Percentiles rank a stretch among this genome's conserved stretches.
Conservation (phyloP, 2,888 invertebrate genomes). For the Hipparchia sbordonii region DNA sequence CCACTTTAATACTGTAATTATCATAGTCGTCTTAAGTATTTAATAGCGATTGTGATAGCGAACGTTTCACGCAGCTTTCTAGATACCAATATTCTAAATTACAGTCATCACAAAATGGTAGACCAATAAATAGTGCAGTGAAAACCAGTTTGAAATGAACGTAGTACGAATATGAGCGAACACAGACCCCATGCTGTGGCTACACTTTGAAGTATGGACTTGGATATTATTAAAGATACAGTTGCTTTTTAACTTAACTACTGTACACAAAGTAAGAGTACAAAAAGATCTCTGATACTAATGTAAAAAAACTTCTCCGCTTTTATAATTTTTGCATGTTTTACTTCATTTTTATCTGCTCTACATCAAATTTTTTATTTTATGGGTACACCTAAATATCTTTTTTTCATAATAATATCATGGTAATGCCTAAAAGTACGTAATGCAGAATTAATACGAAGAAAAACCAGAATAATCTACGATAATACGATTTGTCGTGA, state of each 20-base stretch:
- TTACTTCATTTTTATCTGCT: background rate
- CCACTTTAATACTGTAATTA: too few relatives aligned
- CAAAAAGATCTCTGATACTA: background rate
- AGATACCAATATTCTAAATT: background rate
- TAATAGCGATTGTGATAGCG: too few relatives aligned
- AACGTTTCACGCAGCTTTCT: too few relatives aligned
- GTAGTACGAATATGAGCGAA: slow-evolving; percentile 5
- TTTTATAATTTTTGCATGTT: background rate
- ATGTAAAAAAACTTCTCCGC: background rate
- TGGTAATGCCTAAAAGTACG: background rate
- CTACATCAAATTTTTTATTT: background rate
- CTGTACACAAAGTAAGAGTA: background rate
- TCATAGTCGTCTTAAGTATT: too few relatives aligned
- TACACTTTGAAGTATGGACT: slow-evolving; percentile 5
- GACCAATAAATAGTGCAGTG: slow-evolving; percentile 8
- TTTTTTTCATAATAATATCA: too few relatives aligned
- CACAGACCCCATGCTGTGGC: background rate
- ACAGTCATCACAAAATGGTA: slow-evolving; percentile 8
- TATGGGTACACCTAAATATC: too few relatives aligned
- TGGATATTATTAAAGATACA: background rate
- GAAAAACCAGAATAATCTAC: background rate
- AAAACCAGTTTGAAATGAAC: background rate
- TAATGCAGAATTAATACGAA: background rate
- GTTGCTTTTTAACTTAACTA: background rate
- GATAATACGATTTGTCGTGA: background rate